Evolutionary conservation across 2,888 invertebrate genomes (phyloP).

Genomic region (Eupithecia inturbata): DNA sequence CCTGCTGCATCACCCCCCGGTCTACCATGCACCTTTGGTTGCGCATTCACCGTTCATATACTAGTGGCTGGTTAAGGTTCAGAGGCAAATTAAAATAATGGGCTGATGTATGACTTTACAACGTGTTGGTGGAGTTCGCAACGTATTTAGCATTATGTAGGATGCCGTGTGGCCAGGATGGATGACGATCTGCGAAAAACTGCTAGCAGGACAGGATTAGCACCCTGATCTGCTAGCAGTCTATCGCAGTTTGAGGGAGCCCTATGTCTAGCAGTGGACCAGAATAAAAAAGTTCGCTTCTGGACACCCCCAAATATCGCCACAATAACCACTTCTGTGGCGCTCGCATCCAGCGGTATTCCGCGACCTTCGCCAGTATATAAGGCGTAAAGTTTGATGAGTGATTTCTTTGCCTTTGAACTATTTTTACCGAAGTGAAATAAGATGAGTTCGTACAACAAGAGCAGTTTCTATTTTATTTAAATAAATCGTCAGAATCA

Average conservation of each 20-base stretch:
- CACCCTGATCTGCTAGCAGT: neutral
- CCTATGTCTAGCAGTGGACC: neutral
- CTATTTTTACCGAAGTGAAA: neutral
- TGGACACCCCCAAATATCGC: neutral
- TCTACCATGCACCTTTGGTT: conserved; percentile 55
- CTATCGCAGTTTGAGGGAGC: neutral
- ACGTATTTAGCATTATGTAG: neutral
- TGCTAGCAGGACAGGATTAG: neutral
- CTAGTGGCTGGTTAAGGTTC: neutral
- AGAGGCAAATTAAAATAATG: neutral
- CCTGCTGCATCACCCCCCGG: conserved; percentile 53
- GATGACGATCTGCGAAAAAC: neutral
- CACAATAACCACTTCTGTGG: neutral
- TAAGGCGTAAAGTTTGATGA: neutral
- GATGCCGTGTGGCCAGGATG: neutral
- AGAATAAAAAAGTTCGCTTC: neutral
- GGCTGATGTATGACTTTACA: neutral
- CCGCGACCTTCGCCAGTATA: neutral
- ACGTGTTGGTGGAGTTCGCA: neutral
- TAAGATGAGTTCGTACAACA: neutral
- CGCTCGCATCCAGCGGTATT: neutral
- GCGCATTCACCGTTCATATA: conserved; percentile 44
- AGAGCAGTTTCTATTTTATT: neutral
- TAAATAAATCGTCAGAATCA: conserved; percentile 6
- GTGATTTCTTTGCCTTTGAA: neutral